A percentile compares a stretch with the other conserved stretches of the same genome.
These are phyloP conservation scores for Oligia latruncula DNA, from an alignment of 2,888 invertebrate genomes.

Conservation along the genomic window DNA sequence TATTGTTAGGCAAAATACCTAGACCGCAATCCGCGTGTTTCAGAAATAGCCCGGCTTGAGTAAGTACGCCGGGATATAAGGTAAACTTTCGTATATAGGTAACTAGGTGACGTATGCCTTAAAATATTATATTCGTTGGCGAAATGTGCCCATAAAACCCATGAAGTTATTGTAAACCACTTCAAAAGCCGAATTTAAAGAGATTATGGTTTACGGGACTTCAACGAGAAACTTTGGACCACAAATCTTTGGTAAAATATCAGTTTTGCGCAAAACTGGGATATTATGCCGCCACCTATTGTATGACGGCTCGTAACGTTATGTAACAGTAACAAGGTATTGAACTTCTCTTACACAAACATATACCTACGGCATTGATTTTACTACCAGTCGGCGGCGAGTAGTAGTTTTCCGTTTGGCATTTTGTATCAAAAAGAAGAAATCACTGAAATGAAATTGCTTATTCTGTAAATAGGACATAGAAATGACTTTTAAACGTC, in stretches of 20 bases:
- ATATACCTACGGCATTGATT: slow-evolving; percentile 37
- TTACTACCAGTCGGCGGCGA: slow-evolving; percentile 23
- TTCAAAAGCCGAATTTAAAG: slow-evolving; percentile 52
- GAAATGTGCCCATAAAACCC: slow-evolving; percentile 75
- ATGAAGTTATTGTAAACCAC: slow-evolving; percentile 70
- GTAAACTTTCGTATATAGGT: slow-evolving; percentile 67
- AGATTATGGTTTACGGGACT: slow-evolving; percentile 52
- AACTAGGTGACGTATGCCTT: slow-evolving; percentile 69
- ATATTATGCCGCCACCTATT: slow-evolving; percentile 34
- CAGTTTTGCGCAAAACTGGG: slow-evolving; percentile 43
- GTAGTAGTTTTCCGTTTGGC: slow-evolving; percentile 16
- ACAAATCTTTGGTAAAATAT: slow-evolving; percentile 54
- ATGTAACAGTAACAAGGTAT: slow-evolving; percentile 46
- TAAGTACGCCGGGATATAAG: slow-evolving; percentile 75
- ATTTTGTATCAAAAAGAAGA: slow-evolving; percentile 6
- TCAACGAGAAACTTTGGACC: slow-evolving; percentile 53
- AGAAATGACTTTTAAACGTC: not conserved
- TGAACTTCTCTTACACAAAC: slow-evolving; percentile 47
- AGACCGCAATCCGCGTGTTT: slow-evolving; percentile 75
- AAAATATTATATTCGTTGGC: slow-evolving; percentile 69
- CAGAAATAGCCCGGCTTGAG: slow-evolving; percentile 80
- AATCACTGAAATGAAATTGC: not conserved
- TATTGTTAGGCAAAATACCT: slow-evolving; percentile 80
- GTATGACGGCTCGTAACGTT: slow-evolving; percentile 49
- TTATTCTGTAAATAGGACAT: not conserved